Evolutionary conservation across 2,113 vertebrate genomes (phyloP).

Genomic region (Tautogolabrus adspersus): DNA sequence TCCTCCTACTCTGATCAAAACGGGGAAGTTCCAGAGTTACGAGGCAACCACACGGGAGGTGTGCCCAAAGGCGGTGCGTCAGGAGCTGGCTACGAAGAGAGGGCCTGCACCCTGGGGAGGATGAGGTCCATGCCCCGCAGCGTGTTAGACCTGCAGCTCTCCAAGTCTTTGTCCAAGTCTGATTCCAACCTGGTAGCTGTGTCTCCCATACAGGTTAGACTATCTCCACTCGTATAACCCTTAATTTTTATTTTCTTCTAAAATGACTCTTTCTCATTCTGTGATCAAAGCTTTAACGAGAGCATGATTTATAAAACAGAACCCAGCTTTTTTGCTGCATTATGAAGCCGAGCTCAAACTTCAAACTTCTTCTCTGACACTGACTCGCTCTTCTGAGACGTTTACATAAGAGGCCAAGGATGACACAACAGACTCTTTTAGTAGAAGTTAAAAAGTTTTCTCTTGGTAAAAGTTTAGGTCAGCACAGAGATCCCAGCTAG

Average conservation of each 20-base stretch:
- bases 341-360: background rate
- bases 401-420: background rate
- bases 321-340: background rate
- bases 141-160: conserved; percentile 91
- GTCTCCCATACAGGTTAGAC: conserved; percentile 73
- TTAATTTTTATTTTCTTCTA: background rate
- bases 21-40: conserved; percentile 80
- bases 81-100: conserved; percentile 86
- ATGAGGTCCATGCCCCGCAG: conserved; percentile 93
- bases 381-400: background rate
- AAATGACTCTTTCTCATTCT: background rate
- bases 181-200: conserved; percentile 92
- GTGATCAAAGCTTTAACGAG: background rate
- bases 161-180: conserved; percentile 94
- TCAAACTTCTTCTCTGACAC: background rate
- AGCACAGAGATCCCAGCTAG: conserved; percentile 1
- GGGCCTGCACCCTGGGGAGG: conserved; percentile 94
- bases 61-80: conserved; percentile 71
- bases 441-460: background rate
- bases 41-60: conserved; percentile 79
- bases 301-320: background rate
- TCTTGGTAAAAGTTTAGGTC: background rate
- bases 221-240: too few relatives aligned
- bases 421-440: background rate
- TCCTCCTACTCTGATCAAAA: conserved; percentile 64